Evolutionary conservation across 2,888 invertebrate species (phyloP).

Genomic region (Pasiphila rectangulata): DNA sequence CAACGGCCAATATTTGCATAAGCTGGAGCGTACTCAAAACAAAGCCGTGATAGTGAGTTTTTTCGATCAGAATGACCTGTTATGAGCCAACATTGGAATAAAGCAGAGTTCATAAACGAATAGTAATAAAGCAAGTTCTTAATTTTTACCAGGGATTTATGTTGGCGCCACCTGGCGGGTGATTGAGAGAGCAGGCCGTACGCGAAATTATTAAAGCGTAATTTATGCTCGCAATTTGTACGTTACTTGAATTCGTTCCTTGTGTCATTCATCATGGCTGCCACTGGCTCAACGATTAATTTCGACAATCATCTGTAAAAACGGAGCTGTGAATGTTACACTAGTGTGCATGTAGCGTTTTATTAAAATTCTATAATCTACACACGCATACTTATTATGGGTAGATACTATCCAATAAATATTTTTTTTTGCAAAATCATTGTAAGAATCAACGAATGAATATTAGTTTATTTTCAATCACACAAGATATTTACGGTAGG

Average conservation of each 20-base stretch:
- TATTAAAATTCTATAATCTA: constrained; percentile 8
- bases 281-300: constrained; percentile 58
- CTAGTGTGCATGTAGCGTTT: constrained; percentile 20
- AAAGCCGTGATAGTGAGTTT: no score
- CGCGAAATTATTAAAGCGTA: constrained; percentile 76
- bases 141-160: constrained; percentile 72
- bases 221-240: constrained; percentile 79
- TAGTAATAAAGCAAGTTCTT: constrained; percentile 38
- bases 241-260: constrained; percentile 75
- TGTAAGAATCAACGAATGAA: no score
- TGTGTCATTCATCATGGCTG: constrained; percentile 72
- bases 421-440: no score
- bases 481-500: no score
- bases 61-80: background rate
- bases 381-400: no score
- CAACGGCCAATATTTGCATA: background rate
- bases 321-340: constrained; percentile 40
- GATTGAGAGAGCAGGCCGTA: constrained; percentile 66
- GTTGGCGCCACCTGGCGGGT: constrained; percentile 68
- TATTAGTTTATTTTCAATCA: no score
- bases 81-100: no score
- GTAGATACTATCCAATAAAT: no score
- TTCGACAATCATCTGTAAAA: constrained; percentile 68
- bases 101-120: constrained; percentile 18
- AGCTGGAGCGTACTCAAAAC: no score